Percentiles rank a stretch among this genome's conserved stretches.
Evolutionary conservation across 2,797 vertebrate genomes (phyloP).

Genomic region (Neosilurus mollespiculum): DNA sequence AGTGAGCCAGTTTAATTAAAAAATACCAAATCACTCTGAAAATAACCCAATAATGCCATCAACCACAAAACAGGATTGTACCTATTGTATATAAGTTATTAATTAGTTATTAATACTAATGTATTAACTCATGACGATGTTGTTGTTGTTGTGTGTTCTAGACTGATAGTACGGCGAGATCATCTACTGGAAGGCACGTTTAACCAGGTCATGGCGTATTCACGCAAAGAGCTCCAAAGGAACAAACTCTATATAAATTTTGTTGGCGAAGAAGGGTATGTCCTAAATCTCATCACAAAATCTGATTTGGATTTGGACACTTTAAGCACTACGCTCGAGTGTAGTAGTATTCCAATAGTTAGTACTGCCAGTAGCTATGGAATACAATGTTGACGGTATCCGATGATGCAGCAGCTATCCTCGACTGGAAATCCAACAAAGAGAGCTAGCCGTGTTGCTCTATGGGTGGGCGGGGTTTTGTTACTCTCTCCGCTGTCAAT

Average conservation of each 20-base stretch:
- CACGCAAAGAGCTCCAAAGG: constrained; percentile 86
- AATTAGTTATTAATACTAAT: background rate
- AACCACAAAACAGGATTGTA: background rate
- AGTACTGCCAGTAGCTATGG: background rate
- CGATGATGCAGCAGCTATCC: background rate
- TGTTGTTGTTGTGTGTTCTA: constrained; percentile 52
- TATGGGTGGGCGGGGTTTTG: background rate
- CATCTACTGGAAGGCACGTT: constrained; percentile 87
- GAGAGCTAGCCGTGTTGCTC: background rate
- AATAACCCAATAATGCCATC: background rate
- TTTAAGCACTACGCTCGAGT: background rate
- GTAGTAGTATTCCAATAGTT: background rate
- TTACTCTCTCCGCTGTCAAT: background rate
- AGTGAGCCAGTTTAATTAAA: constrained; percentile 69
- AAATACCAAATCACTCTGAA: background rate
- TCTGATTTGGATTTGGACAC: background rate
- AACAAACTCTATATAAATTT: constrained; percentile 89
- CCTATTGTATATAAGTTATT: background rate
- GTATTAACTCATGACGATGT: background rate
- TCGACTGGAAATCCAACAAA: background rate
- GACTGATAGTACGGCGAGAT: constrained; percentile 84
- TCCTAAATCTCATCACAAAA: background rate
- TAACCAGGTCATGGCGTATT: constrained; percentile 89
- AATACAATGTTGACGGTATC: background rate
- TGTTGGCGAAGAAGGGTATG: constrained; percentile 87